Base-by-base conservation (phyloP, 2,797 vertebrate species). In the Geranospiza caerulescens region DNA sequence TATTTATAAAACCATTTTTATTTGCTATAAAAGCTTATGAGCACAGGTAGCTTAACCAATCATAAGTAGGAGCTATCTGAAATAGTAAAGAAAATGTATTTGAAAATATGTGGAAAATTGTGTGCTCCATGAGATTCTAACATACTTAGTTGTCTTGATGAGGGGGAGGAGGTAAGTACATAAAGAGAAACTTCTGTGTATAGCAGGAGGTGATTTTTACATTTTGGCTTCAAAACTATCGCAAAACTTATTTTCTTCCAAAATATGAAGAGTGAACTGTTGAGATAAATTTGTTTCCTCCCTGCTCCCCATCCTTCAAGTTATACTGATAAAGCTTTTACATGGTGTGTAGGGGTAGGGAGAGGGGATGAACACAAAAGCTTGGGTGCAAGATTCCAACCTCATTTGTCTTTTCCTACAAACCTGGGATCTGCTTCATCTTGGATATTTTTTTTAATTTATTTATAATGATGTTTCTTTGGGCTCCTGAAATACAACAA, bases 301-400 rank as follows among this genome's bases (percentile, higher is more conserved):
- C 31, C 26, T 45, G 38, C 10, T 53, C 22, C 22, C 17, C 31
- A 21, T 56, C 60, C 38, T 79, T 89, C 20, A 40, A 26, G 17
- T 45, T 84, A 53, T 53, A 20, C 6, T 59, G 16, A 15, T 53
- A 71, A 62, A 70, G 47, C 11, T 83, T 70, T 66, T 34, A 21
- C 2, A 0, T n/a, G 31, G n/a, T 14, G 12, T 6, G 6, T 14
- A 21, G 26, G 29, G 14, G 17, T 13, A 38, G 29, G 40, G 21
- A 45, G 20, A 31, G 31, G 34, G 20, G 18, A 29, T 52, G 44
- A 48, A 58, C 22, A 31, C n/a, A 56, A 66, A 75, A 88, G 29
- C 66, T 64, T 82, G 59, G 29, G 42, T 90, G n/a, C 62, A 66
- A 38, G 68, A 62, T 58, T 67, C 44, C 31, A 82, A 16, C 4